A percentile compares a stretch with the other conserved stretches of the same genome.
phyloP scores from a whole-genome alignment of 2,797 vertebrate genomes.

The Mus minutoides region DNA sequence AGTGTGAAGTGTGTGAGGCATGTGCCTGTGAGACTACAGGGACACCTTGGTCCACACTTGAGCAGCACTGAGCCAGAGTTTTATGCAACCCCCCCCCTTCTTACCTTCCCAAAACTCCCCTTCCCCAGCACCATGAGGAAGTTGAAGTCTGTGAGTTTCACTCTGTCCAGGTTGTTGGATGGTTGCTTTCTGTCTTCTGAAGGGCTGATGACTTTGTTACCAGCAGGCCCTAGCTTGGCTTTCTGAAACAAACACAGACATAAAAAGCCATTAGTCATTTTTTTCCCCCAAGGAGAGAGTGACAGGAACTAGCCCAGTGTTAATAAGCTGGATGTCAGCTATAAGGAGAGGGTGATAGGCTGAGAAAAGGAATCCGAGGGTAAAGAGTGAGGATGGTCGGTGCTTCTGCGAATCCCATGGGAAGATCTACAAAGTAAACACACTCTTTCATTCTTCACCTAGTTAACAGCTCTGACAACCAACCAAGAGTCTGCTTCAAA shows the following conservation, averaged over 20 bases:
- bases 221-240: conserved; percentile 95
- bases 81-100: background rate
- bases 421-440: conserved; percentile 8
- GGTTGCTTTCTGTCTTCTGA: conserved; percentile 93
- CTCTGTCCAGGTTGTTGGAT: conserved; percentile 94
- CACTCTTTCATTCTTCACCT: background rate
- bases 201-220: conserved; percentile 96
- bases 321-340: background rate
- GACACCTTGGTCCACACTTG: too few relatives aligned
- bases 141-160: conserved; percentile 96
- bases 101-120: conserved; percentile 98
- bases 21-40: accelerated
- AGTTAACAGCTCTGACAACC: background rate
- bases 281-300: background rate
- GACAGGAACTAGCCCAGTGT: background rate
- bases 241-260: conserved; percentile 90
- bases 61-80: accelerated
- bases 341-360: conserved; percentile 34
- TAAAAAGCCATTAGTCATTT: background rate
- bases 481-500: background rate
- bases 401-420: accelerated
- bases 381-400: accelerated
- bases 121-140: conserved; percentile 98
- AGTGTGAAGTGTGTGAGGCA: background rate
- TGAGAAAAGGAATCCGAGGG: background rate